These are phyloP conservation scores for Parnassius apollo DNA, from an alignment of 2,888 invertebrate genomes.

Conservation along the genomic window DNA sequence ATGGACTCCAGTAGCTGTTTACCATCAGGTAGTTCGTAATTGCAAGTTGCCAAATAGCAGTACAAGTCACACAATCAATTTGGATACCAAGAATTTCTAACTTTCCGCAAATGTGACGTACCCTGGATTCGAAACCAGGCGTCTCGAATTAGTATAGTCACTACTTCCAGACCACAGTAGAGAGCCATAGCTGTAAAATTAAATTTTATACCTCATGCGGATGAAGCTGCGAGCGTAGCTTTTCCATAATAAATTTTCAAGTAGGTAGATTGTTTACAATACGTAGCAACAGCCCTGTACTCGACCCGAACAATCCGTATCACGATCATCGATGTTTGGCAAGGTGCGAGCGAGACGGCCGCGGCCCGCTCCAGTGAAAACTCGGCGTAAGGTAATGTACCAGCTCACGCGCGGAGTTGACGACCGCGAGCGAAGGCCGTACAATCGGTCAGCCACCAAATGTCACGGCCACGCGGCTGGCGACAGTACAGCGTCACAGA, in stretches of 20 bases:
- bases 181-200: too few species aligned
- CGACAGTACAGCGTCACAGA: slow-evolving; percentile 66
- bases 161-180: too few species aligned
- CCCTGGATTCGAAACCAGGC: neutral
- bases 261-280: slow-evolving; percentile 16
- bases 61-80: too few species aligned
- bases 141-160: too few species aligned
- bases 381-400: slow-evolving; percentile 57
- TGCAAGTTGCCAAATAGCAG: too few species aligned
- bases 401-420: slow-evolving; percentile 68
- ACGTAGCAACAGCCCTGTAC: slow-evolving; percentile 2
- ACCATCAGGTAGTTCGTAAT: too few species aligned
- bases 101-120: too few species aligned
- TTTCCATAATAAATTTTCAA: neutral
- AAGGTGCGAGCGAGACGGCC: slow-evolving; percentile 45
- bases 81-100: too few species aligned
- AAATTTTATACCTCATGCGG: too few species aligned
- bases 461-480: slow-evolving; percentile 76
- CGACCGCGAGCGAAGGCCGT: slow-evolving; percentile 78
- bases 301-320: neutral
- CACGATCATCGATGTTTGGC: neutral
- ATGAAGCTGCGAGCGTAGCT: too few species aligned
- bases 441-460: slow-evolving; percentile 79
- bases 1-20: too few species aligned
- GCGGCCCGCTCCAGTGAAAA: slow-evolving; percentile 49